A percentile compares a stretch with the other conserved stretches of the same genome.
phyloP scores from a whole-genome alignment of 2,113 vertebrate species.

The Perca schrenkii region DNA sequence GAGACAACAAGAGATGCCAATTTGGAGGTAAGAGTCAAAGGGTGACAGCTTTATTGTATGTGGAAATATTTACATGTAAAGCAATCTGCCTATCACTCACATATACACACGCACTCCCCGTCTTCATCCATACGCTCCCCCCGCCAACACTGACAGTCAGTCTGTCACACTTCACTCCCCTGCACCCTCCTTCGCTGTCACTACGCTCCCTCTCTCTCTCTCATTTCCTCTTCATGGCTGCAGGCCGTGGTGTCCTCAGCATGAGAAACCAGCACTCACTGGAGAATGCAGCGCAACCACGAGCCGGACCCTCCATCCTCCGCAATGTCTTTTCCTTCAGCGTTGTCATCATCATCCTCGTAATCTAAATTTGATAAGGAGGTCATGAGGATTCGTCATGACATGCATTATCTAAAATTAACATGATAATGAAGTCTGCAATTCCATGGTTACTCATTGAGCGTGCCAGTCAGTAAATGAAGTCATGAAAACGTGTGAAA shows the following conservation, averaged over 20 bases:
- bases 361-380: conserved; percentile 61
- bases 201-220: conserved; percentile 75
- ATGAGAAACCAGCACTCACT: conserved; percentile 73
- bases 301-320: conserved; percentile 59
- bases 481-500: conserved; percentile 28
- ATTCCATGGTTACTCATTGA: conserved; percentile 21
- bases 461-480: conserved; percentile 26
- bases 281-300: conserved; percentile 83
- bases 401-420: conserved; percentile 44
- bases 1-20: conserved; percentile 67
- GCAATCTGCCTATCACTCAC: conserved; percentile 69
- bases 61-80: conserved; percentile 81
- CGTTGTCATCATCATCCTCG: conserved; percentile 49
- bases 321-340: conserved; percentile 38
- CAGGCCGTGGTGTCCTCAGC: conserved; percentile 57
- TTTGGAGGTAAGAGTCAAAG: conserved; percentile 62
- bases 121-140: conserved; percentile 39
- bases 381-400: conserved; percentile 42
- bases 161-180: conserved; percentile 74
- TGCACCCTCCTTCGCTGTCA: conserved; percentile 68
- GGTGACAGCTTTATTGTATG: conserved; percentile 81
- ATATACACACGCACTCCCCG: conserved; percentile 21
- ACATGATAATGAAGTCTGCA: conserved; percentile 6
- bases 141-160: conserved; percentile 48
- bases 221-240: conserved; percentile 72